These are phyloP conservation scores for Tribolium freemani DNA, from an alignment of 2,888 invertebrate genomes.

Conservation along the genomic window DNA sequence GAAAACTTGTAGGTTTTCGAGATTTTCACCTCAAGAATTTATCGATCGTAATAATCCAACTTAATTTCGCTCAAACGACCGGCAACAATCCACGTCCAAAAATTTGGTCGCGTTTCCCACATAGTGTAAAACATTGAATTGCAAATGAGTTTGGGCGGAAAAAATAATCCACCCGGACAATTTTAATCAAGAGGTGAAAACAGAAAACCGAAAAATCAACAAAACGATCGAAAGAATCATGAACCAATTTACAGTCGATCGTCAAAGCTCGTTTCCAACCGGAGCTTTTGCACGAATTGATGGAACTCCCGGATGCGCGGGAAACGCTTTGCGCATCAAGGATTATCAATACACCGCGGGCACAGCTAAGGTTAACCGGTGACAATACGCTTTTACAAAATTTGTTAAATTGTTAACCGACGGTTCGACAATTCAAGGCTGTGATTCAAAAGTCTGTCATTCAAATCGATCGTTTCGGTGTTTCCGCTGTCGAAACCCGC, in stretches of 20 bases:
- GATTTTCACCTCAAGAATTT: neutral
- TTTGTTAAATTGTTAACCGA: conserved; percentile 15
- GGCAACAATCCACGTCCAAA: neutral
- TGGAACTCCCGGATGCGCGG: conserved; percentile 44
- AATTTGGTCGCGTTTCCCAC: neutral
- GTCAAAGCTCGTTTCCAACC: conserved; percentile 4
- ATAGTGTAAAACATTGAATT: neutral
- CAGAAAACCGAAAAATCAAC: conserved; percentile 19
- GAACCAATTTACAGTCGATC: conserved; percentile 6
- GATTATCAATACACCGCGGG: conserved; percentile 61
- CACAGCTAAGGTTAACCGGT: conserved; percentile 55
- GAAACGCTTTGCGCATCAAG: conserved; percentile 51
- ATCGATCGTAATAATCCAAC: neutral
- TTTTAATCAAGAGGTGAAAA: conserved; percentile 18
- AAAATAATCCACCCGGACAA: neutral
- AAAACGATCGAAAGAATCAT: conserved; percentile 16
- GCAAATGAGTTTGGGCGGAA: neutral
- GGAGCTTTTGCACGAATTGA: conserved; percentile 24
- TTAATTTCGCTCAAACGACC: neutral
- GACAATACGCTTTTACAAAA: conserved; percentile 33
- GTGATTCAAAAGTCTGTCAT: conserved; percentile 24
- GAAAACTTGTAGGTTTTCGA: conserved; percentile 7
- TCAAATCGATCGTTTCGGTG: conserved; percentile 21
- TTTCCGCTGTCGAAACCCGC: conserved; percentile 2
- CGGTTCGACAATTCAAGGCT: conserved; percentile 15